Evolutionary conservation across 2,888 invertebrate genomes (phyloP).

Genomic region (Dolichopus griseipennis): DNA sequence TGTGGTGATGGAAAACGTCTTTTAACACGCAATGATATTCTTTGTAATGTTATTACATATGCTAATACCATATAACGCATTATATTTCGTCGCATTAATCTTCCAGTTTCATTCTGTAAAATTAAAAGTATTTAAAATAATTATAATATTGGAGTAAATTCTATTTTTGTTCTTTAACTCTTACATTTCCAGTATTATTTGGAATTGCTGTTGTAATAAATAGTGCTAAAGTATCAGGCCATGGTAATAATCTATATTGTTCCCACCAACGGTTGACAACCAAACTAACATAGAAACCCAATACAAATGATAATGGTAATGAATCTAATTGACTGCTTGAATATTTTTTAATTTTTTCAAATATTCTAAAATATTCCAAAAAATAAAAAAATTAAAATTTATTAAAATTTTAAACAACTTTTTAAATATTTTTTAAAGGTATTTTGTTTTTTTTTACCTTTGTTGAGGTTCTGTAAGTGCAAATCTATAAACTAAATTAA

Average conservation of each 20-base stretch:
- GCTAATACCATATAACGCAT: conserved; percentile 82
- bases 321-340: conserved; percentile 81
- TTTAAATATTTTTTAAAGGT: neutral
- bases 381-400: neutral
- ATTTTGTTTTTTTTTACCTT: conserved; percentile 49
- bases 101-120: conserved; percentile 74
- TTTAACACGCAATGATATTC: conserved; percentile 79
- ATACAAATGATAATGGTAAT: conserved; percentile 90
- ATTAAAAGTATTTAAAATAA: conserved; percentile 6
- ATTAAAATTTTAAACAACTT: neutral
- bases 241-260: conserved; percentile 83
- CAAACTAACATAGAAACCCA: conserved; percentile 89
- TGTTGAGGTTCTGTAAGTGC: conserved; percentile 70
- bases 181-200: conserved; percentile 59
- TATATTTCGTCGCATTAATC: conserved; percentile 82
- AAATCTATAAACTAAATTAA: conserved; percentile 80
- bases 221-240: conserved; percentile 87
- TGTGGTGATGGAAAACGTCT: conserved; percentile 82
- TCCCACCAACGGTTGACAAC: conserved; percentile 94
- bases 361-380: conserved; percentile 53
- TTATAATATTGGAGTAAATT: too few relatives aligned
- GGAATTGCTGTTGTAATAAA: conserved; percentile 87
- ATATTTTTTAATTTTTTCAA: conserved; percentile 77
- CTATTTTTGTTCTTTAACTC: conserved; percentile 19
- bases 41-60: conserved; percentile 79